A percentile compares a stretch with the other conserved stretches of the same genome.
These are phyloP conservation scores for Catharus ustulatus DNA, from an alignment of 2,797 vertebrate species.

Conservation along the genomic window DNA sequence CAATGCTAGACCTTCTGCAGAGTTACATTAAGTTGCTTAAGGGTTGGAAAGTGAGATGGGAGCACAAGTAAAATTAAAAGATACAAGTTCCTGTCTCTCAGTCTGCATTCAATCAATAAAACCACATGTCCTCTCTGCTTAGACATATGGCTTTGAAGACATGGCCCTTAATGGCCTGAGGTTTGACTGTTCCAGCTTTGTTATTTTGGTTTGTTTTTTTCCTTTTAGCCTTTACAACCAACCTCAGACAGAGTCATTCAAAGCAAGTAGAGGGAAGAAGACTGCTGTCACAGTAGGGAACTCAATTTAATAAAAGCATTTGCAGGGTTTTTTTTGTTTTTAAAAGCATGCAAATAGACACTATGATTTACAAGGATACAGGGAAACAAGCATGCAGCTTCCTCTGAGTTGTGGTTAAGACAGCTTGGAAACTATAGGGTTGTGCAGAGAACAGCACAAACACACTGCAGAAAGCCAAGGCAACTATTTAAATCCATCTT, in stretches of 20 bases:
- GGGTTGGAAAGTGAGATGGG: not conserved
- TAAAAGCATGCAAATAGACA: constrained; percentile 56
- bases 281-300: constrained; percentile 36
- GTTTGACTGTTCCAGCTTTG: constrained; percentile 31
- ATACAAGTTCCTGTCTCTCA: constrained; percentile 20
- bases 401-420: constrained; percentile 22
- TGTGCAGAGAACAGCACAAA: constrained; percentile 14
- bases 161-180: not conserved
- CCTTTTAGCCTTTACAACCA: constrained; percentile 17
- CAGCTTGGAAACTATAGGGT: constrained; percentile 40
- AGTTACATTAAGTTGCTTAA: not conserved
- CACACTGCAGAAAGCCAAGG: not conserved
- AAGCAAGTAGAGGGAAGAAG: constrained; percentile 5
- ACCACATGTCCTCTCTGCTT: constrained; percentile 17
- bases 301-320: constrained; percentile 31
- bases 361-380: constrained; percentile 66
- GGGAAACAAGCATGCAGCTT: constrained; percentile 8
- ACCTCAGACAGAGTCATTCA: constrained; percentile 15
- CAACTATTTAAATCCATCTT: constrained; percentile 15
- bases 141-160: constrained; percentile 37
- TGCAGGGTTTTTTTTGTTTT: constrained; percentile 42
- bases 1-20: not conserved
- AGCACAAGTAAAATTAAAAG: constrained; percentile 45
- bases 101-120: constrained; percentile 41
- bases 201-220: not conserved